Conservation (phyloP, 2,888 invertebrate species). For the Crocallis elinguaria region DNA sequence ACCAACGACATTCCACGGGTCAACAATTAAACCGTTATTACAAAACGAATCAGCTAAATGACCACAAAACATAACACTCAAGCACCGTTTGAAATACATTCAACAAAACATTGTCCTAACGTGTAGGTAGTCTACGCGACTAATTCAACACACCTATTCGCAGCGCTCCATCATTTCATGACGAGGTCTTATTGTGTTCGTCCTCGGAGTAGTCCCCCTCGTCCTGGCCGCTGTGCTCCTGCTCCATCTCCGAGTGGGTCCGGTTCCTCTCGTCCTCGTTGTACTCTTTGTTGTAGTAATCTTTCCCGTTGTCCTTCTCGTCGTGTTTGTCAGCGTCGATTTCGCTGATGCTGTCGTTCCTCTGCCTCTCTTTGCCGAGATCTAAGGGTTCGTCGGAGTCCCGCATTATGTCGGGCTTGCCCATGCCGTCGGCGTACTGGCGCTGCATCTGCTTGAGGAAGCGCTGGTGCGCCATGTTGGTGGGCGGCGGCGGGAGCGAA, state of each 20-base stretch:
- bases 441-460: constrained; percentile 87
- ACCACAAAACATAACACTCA: constrained; percentile 80
- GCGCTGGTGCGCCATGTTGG: constrained; percentile 83
- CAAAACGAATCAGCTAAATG: constrained; percentile 70
- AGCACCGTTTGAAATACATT: constrained; percentile 77
- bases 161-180: constrained; percentile 65
- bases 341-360: constrained; percentile 69
- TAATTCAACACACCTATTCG: constrained; percentile 48
- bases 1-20: constrained; percentile 83
- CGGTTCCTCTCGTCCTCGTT: constrained; percentile 63
- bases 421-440: constrained; percentile 83
- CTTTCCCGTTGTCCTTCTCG: constrained; percentile 79
- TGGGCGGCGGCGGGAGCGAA: constrained; percentile 82
- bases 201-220: constrained; percentile 81
- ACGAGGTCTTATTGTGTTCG: constrained; percentile 70
- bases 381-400: constrained; percentile 82
- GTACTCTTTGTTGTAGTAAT: constrained; percentile 67
- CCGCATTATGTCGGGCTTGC: constrained; percentile 83
- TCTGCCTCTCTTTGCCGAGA: constrained; percentile 81
- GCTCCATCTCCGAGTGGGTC: constrained; percentile 59
- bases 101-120: constrained; percentile 71
- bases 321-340: constrained; percentile 79
- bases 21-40: constrained; percentile 77
- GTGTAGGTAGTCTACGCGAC: constrained; percentile 51
- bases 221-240: constrained; percentile 67